Conservation (phyloP, 2,888 invertebrate species). For the Rotaria macrura region DNA sequence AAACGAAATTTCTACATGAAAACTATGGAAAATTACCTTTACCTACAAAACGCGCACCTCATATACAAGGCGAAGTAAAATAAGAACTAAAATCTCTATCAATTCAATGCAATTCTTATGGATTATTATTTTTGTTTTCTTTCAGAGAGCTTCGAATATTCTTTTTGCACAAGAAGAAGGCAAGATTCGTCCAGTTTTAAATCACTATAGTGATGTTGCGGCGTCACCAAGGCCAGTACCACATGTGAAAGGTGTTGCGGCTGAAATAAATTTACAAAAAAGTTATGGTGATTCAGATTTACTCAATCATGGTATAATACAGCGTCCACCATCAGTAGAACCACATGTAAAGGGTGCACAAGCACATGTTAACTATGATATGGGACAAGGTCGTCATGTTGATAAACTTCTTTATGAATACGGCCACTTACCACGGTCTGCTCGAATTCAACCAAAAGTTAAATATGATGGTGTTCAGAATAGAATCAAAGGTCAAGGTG, state of each 20-base stretch:
- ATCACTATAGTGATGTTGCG: constrained; percentile 19
- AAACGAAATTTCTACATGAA: constrained; percentile 23
- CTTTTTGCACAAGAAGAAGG: constrained; percentile 24
- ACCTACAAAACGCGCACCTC: background rate
- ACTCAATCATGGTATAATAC: background rate
- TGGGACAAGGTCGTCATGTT: background rate
- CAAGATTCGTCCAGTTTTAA: constrained; percentile 6
- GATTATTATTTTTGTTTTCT: background rate
- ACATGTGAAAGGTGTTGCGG: constrained; percentile 27
- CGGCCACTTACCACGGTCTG: background rate
- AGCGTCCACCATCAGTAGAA: no score
- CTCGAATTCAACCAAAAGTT: background rate
- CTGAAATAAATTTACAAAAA: background rate
- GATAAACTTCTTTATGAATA: background rate
- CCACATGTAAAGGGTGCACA: background rate
- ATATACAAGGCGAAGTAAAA: constrained; percentile 27
- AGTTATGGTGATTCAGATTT: background rate
- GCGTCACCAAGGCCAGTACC: constrained; percentile 25
- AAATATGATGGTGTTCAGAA: background rate
- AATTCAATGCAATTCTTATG: no score
- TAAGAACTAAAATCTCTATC: background rate
- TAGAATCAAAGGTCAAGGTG: background rate
- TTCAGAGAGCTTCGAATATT: background rate
- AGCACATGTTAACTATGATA: background rate
- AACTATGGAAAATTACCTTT: constrained; percentile 20